These are phyloP conservation scores for Callipepla squamata DNA, from an alignment of 2,113 vertebrate species.

Conservation along the genomic window DNA sequence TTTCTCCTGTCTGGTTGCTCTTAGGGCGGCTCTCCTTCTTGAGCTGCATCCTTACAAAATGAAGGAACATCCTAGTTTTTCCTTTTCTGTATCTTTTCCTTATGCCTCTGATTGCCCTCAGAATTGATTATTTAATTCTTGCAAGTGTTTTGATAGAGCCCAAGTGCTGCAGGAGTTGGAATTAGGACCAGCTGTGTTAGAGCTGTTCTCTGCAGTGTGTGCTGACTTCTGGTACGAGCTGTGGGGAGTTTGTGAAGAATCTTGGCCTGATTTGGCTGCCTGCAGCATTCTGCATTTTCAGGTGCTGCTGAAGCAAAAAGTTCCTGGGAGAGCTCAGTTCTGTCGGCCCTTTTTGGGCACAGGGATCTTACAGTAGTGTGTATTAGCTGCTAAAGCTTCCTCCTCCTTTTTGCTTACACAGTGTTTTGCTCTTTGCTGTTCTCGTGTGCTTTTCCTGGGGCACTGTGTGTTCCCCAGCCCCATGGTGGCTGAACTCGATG, in stretches of 20 bases:
- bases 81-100: no score
- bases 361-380: neutral
- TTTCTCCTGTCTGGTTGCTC: neutral
- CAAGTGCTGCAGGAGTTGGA: neutral
- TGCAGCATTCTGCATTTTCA: neutral
- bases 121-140: neutral
- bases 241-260: neutral
- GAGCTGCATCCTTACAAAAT: neutral
- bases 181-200: neutral
- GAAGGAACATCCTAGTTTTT: neutral
- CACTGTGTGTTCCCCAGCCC: neutral
- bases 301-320: neutral
- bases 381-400: neutral
- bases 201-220: neutral
- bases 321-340: neutral
- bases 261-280: neutral
- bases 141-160: neutral
- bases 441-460: neutral
- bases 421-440: neutral
- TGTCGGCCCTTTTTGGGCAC: neutral
- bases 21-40: neutral
- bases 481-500: fast-evolving
- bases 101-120: neutral
- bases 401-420: neutral
- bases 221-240: neutral